phyloP scores from a whole-genome alignment of 2,113 vertebrate species.

The Atlantisia rogersi region DNA sequence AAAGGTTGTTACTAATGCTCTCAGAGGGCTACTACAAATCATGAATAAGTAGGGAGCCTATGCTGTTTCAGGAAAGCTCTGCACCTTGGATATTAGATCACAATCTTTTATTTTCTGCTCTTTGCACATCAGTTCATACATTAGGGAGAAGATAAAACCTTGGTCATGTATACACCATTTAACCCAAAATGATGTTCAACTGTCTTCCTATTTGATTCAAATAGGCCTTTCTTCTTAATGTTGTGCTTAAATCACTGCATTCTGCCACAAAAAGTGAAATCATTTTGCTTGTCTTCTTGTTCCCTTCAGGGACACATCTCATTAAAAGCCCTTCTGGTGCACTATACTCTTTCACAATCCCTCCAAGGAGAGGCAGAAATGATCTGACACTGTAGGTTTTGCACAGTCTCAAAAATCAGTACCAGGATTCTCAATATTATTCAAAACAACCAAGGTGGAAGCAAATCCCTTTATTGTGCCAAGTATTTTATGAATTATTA shows the following conservation, averaged over 20 bases:
- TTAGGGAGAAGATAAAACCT: constrained; percentile 65
- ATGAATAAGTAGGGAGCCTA: constrained; percentile 74
- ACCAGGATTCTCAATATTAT: constrained; percentile 36
- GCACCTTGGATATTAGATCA: constrained; percentile 49
- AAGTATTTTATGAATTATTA: constrained; percentile 57
- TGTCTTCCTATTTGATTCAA: not conserved
- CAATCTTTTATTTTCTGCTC: constrained; percentile 35
- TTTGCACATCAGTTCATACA: not conserved
- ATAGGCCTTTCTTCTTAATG: not conserved
- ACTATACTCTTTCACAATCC: not conserved
- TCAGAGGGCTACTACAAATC: constrained; percentile 72
- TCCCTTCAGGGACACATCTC: not conserved
- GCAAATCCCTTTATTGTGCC: constrained; percentile 33
- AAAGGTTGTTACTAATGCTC: constrained; percentile 81
- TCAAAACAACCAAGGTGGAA: constrained; percentile 26
- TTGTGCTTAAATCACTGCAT: not conserved
- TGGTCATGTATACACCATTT: not conserved
- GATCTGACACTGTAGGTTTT: constrained; percentile 1
- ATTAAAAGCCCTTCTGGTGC: constrained; percentile 38
- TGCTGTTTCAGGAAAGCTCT: constrained; percentile 38
- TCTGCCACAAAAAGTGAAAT: not conserved
- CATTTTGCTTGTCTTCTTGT: not conserved
- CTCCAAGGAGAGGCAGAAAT: constrained; percentile 32
- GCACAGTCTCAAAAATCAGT: not conserved
- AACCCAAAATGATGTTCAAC: not conserved